phyloP scores from a whole-genome alignment of 2,888 invertebrate species.

The Sphinx pinastri region DNA sequence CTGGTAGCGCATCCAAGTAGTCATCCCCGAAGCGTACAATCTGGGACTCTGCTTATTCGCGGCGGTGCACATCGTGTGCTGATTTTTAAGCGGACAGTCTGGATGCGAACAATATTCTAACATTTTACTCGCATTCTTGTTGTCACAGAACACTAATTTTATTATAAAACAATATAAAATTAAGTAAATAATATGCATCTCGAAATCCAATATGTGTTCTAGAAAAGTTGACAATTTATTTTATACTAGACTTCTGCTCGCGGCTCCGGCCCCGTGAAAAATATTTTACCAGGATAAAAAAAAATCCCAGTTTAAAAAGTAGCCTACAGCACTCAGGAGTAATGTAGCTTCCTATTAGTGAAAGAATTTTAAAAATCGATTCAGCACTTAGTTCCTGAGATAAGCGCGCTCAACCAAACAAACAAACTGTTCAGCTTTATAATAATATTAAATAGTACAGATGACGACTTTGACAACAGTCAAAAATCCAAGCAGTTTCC shows the following conservation, averaged over 20 bases:
- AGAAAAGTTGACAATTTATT: slow-evolving; percentile 27
- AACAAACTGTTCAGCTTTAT: too few species aligned
- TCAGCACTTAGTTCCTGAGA: too few species aligned
- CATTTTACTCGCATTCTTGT: slow-evolving; percentile 26
- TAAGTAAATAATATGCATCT: slow-evolving; percentile 51
- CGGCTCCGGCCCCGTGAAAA: too few species aligned
- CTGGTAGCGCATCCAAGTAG: slow-evolving; percentile 77
- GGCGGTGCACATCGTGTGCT: slow-evolving; percentile 73
- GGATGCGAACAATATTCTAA: slow-evolving; percentile 69
- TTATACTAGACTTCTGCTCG: neutral
- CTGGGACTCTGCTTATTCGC: slow-evolving; percentile 64
- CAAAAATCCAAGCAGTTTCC: too few species aligned
- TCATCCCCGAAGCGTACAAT: slow-evolving; percentile 74
- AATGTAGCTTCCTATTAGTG: too few species aligned
- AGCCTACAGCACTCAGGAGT: too few species aligned
- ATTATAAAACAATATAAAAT: slow-evolving; percentile 54
- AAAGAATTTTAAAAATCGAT: too few species aligned
- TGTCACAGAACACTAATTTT: slow-evolving; percentile 42
- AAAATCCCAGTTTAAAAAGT: too few species aligned
- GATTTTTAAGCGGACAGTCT: slow-evolving; percentile 71
- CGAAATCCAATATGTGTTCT: slow-evolving; percentile 17
- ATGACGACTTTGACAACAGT: too few species aligned
- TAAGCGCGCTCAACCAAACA: too few species aligned
- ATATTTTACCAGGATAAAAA: too few species aligned
- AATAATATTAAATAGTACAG: too few species aligned